Percentiles rank a stretch among this genome's conserved stretches.
phyloP scores from a whole-genome alignment of 2,797 vertebrate species.

The Diceros bicornis region DNA sequence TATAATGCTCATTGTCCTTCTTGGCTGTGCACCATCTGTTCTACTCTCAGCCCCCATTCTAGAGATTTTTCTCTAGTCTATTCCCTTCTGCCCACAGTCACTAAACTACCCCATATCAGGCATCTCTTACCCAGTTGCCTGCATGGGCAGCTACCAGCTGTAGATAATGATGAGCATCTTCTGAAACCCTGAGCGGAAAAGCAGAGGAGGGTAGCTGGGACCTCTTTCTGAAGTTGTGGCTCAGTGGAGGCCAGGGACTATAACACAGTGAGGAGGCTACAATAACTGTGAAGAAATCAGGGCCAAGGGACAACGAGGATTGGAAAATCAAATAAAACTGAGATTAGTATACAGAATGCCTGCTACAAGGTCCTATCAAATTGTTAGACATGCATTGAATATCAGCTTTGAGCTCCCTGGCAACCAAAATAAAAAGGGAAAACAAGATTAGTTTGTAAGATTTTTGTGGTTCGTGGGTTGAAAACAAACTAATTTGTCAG shows the following conservation, averaged over 20 bases:
- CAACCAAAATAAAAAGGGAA: slow-evolving; percentile 45
- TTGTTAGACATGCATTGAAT: background rate
- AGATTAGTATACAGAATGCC: background rate
- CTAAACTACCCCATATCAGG: background rate
- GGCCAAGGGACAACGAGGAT: background rate
- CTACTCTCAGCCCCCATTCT: background rate
- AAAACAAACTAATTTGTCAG: background rate
- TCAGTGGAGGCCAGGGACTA: background rate
- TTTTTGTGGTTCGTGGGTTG: background rate
- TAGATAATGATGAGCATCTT: background rate
- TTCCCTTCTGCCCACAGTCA: background rate
- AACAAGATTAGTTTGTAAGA: background rate
- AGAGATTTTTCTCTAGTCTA: background rate
- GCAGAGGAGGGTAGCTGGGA: background rate
- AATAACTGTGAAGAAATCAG: background rate
- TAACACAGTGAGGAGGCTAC: background rate
- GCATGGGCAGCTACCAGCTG: background rate
- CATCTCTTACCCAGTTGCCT: background rate
- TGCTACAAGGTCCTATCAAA: background rate
- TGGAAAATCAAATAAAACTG: background rate
- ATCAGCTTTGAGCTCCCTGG: slow-evolving; percentile 5
- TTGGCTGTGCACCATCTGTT: background rate
- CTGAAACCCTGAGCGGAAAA: background rate
- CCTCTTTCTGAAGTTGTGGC: background rate
- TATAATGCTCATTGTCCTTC: background rate